Base-by-base conservation (phyloP, 2,797 vertebrate species). In the Clarias platycephalus region DNA sequence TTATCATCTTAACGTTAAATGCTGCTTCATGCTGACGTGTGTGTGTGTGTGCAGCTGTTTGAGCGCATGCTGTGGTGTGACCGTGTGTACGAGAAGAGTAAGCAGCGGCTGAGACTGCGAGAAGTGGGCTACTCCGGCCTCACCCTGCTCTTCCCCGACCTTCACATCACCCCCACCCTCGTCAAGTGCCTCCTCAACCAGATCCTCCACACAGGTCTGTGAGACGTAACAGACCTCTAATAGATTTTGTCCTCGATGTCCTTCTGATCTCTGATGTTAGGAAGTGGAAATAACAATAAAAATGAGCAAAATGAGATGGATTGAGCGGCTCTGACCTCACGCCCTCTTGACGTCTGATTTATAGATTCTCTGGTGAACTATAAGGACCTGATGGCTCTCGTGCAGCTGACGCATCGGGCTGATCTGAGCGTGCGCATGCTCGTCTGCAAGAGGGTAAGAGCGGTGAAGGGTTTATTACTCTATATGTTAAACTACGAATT, bases 31-130 rank as follows among this genome's bases (percentile, higher is more conserved):
- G 26, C 8, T 80, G 62, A 71, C 53, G 18, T 1, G 78, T 85
- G 34, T 85, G 71, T 85, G 24, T 74, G 68, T 85, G 66, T 76
- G 85, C 89, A 99, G 98, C 92, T 99, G 64, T 94, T 97, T 85
- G 97, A 97, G 88, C 96, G 97, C 62, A 99, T 99, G 98, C 88
- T 99, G 88, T 97, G 96, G 90, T 98, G 97, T 72, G 97, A 97
- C 78, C 98, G 97, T 34, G 97, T 99, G 89, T 99, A 99, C 80
- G 98, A 99, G 89, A 96, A 96, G 87, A 98, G 95, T 86, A 99
- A 99, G 82, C 97, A 97, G 85, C 95, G 97, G 1, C 90, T 99
- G 89, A 95, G 96, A 67, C 95, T 99, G 87, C 94, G 96, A 91
- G 98, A 99, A 87, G 96, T 96, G 15, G 97, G 98, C 5, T 99